Evolutionary conservation across 2,888 invertebrate genomes (phyloP).

Genomic region (Horisme vitalbata): DNA sequence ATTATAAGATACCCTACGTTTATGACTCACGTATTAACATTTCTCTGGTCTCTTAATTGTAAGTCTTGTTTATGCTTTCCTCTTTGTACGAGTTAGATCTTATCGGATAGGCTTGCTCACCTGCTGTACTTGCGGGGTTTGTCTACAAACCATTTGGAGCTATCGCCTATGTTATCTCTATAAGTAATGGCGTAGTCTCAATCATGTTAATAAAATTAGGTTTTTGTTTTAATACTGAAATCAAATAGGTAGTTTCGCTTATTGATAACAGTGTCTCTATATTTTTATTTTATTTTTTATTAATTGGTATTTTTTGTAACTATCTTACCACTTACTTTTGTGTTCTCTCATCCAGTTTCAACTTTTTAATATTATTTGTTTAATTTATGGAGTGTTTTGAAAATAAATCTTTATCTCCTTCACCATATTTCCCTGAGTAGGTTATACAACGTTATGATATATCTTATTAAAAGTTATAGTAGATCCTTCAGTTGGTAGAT

Average conservation of each 20-base stretch:
- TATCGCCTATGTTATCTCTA: slow-evolving; percentile 45
- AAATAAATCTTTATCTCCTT: no score
- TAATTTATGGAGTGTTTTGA: no score
- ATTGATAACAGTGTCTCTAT: neutral
- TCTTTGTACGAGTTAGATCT: slow-evolving; percentile 42
- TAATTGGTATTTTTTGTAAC: no score
- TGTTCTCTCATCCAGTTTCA: no score
- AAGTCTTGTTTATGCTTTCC: slow-evolving; percentile 45
- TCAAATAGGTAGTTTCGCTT: neutral
- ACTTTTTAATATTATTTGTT: no score
- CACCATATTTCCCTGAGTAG: no score
- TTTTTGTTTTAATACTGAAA: slow-evolving; percentile 13
- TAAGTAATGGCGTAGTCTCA: slow-evolving; percentile 35
- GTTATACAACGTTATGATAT: no score
- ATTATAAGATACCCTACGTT: slow-evolving; percentile 5
- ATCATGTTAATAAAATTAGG: slow-evolving; percentile 32
- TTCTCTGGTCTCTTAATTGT: slow-evolving; percentile 40
- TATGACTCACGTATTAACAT: slow-evolving; percentile 14
- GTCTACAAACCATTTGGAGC: slow-evolving; percentile 41
- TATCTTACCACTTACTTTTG: no score
- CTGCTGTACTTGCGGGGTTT: slow-evolving; percentile 35
- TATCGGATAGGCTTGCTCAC: slow-evolving; percentile 35
- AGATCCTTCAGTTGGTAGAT: no score
- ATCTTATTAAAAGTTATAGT: no score
- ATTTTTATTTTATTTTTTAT: no score